Evolutionary conservation across 2,113 vertebrate species (phyloP).

Genomic region (Sinosuthora webbiana): DNA sequence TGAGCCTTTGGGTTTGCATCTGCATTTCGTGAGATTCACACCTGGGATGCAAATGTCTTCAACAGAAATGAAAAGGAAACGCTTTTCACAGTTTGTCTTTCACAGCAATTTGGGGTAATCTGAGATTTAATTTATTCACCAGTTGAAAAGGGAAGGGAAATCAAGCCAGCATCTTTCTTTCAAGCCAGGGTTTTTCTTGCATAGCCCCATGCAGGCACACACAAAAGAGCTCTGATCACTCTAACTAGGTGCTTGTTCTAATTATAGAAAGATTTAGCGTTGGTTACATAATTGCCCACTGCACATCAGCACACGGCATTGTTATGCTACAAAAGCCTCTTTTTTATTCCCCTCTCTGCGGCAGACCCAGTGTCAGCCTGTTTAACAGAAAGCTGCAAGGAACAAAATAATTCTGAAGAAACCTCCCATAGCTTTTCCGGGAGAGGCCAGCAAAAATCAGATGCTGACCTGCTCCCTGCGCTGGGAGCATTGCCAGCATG

Average conservation of each 20-base stretch:
- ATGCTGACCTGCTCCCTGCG: background rate
- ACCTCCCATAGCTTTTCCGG: background rate
- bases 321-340: conserved; percentile 52
- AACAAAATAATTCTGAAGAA: conserved; percentile 10
- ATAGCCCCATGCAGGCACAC: conserved; percentile 21
- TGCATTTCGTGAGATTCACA: background rate
- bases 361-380: background rate
- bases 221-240: conserved; percentile 71
- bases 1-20: background rate
- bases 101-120: conserved; percentile 54
- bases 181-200: conserved; percentile 44
- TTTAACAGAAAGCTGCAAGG: conserved; percentile 32
- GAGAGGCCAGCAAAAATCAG: conserved; percentile 2
- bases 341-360: background rate
- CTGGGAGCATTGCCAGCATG: background rate
- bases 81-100: background rate
- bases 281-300: conserved; percentile 73
- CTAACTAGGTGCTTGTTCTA: conserved; percentile 65
- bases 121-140: conserved; percentile 66
- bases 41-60: conserved; percentile 39
- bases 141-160: conserved; percentile 53
- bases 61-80: background rate
- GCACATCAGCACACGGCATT: conserved; percentile 53
- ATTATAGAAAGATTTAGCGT: conserved; percentile 74
- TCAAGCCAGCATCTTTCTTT: conserved; percentile 54